A percentile compares a stretch with the other conserved stretches of the same genome.
These are phyloP conservation scores for Andrena hattorfiana DNA, from an alignment of 2,888 invertebrate species.

Conservation along the genomic window DNA sequence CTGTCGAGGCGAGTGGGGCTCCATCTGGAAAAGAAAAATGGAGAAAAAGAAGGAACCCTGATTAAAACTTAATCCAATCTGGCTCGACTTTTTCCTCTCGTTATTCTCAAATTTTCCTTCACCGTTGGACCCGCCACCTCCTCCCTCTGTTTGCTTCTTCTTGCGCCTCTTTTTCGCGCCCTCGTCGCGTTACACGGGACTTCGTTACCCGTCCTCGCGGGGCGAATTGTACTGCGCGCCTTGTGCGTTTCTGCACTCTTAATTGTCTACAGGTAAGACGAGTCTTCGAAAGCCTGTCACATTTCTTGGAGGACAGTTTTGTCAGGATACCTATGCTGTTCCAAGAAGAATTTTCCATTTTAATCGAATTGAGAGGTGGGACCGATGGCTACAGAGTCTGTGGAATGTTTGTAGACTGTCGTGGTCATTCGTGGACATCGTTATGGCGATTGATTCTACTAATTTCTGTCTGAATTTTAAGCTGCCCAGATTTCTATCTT, in stretches of 20 bases:
- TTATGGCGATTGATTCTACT: too few relatives aligned
- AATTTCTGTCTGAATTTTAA: too few relatives aligned
- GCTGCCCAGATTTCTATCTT: background rate
- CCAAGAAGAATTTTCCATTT: too few relatives aligned
- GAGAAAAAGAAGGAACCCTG: conserved; percentile 65
- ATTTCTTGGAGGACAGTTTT: too few relatives aligned
- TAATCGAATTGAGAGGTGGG: too few relatives aligned
- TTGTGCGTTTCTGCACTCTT: background rate
- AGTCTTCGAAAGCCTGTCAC: background rate
- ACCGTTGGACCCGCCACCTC: background rate
- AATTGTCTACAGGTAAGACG: background rate
- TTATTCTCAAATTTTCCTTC: conserved; percentile 51
- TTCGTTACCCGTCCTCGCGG: background rate
- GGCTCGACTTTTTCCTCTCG: conserved; percentile 40
- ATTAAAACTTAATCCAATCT: conserved; percentile 81
- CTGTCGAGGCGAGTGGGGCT: conserved; percentile 44
- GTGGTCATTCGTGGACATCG: too few relatives aligned
- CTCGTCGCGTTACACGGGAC: background rate
- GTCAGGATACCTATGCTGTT: too few relatives aligned
- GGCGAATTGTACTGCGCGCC: background rate
- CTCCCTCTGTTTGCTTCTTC: background rate
- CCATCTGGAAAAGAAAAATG: conserved; percentile 21
- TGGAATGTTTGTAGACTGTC: too few relatives aligned
- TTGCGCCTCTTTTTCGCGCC: conserved; percentile 4
- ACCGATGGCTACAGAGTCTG: too few relatives aligned